Percentiles rank a stretch among this genome's conserved stretches.
phyloP scores from a whole-genome alignment of 2,888 invertebrate species.

The Elysia crispata region DNA sequence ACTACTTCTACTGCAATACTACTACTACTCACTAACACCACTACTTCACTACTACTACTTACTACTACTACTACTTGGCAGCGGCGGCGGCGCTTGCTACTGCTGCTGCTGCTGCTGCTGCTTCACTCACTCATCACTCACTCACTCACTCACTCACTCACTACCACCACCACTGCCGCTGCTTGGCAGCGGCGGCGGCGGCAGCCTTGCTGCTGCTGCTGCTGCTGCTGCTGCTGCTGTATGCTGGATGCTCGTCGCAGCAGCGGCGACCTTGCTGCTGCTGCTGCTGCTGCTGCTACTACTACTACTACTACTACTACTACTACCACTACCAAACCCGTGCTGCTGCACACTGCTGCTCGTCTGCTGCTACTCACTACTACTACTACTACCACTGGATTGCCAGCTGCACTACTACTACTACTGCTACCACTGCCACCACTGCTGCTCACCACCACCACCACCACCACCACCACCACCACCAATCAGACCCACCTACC shows the following conservation, averaged over 20 bases:
- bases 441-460: background rate
- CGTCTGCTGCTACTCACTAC: slow-evolving; percentile 10
- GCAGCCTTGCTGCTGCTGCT: background rate
- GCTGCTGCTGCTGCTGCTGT: no score
- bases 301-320: slow-evolving; percentile 28
- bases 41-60: slow-evolving; percentile 11
- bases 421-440: background rate
- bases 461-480: no score
- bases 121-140: no score
- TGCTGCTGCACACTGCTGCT: background rate
- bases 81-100: no score
- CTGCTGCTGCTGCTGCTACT: slow-evolving; percentile 24
- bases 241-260: no score
- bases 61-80: background rate
- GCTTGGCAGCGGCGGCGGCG: no score
- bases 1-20: no score
- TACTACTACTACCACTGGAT: slow-evolving; percentile 30
- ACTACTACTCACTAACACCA: slow-evolving; percentile 33
- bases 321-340: slow-evolving; percentile 35
- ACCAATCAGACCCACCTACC: background rate
- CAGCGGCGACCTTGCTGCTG: no score
- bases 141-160: no score
- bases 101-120: slow-evolving; percentile 1
- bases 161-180: no score
- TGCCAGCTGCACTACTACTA: background rate